Percentiles rank a stretch among this genome's conserved stretches.
phyloP scores from a whole-genome alignment of 2,888 invertebrate genomes.

The Trichogramma dendrolimi region DNA sequence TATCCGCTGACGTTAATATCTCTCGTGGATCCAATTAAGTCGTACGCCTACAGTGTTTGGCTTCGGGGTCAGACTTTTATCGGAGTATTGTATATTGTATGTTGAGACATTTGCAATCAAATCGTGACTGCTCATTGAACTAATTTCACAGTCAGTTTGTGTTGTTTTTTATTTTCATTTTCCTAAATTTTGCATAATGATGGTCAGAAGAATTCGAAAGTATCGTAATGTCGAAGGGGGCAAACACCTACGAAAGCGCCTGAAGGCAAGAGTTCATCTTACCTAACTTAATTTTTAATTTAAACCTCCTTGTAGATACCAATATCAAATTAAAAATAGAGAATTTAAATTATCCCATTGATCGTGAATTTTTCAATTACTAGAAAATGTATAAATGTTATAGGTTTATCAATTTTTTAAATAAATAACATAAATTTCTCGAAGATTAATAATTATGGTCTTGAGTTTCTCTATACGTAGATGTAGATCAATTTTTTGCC shows the following conservation, averaged over 20 bases:
- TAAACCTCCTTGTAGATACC: too few species aligned
- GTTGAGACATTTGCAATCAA: not conserved
- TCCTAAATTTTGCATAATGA: constrained; percentile 8
- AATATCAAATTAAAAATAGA: too few species aligned
- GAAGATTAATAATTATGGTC: too few species aligned
- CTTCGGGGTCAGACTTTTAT: constrained; percentile 6
- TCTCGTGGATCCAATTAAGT: constrained; percentile 21
- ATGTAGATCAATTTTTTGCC: too few species aligned
- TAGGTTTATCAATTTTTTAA: not conserved
- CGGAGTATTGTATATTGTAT: too few species aligned
- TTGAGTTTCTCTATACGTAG: too few species aligned
- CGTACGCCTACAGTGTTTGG: constrained; percentile 7
- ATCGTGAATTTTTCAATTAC: too few species aligned
- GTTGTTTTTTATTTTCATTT: too few species aligned
- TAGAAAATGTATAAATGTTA: not conserved
- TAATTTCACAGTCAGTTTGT: not conserved
- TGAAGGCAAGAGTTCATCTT: constrained; percentile 16
- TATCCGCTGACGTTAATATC: constrained; percentile 12
- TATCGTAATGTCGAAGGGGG: constrained; percentile 19
- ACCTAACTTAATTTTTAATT: too few species aligned
- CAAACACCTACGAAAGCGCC: constrained; percentile 16
- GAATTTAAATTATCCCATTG: too few species aligned
- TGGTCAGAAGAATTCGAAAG: constrained; percentile 25
- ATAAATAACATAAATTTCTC: too few species aligned
- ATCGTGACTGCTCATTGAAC: not conserved